Evolutionary conservation across 37 sponge, comb jelly and placozoan species (phyloP).

Genomic region (Geodia barretti): DNA sequence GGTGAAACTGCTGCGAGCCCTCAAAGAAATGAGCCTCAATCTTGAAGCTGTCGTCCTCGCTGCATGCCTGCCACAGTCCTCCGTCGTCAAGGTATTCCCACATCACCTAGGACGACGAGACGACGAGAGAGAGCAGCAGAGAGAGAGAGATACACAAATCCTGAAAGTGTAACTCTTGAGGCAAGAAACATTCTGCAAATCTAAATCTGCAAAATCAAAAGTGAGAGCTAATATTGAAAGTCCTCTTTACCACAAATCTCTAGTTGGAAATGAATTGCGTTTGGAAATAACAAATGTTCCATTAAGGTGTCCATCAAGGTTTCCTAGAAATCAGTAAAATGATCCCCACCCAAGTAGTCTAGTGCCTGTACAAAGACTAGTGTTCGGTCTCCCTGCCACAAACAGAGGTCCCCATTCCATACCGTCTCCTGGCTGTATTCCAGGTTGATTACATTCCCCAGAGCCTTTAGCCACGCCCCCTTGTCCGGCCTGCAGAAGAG

Average conservation of each 20-base stretch:
- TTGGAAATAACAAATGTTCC: no score
- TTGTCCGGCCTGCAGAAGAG: constrained; percentile 10
- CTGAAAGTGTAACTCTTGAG: background rate
- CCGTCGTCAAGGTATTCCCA: constrained; percentile 77
- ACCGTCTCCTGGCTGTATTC: constrained; percentile 47
- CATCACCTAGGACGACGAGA: constrained; percentile 47
- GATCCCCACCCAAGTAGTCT: no score
- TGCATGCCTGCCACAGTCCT: constrained; percentile 70
- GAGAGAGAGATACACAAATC: background rate
- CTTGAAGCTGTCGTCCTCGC: constrained; percentile 30
- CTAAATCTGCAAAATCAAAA: no score
- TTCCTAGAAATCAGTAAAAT: no score
- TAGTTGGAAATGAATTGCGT: no score
- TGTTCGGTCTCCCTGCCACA: no score
- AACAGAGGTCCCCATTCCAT: no score
- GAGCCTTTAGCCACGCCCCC: constrained; percentile 24
- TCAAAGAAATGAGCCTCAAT: constrained; percentile 62
- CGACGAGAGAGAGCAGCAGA: background rate
- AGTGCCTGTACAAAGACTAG: no score
- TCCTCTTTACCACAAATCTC: no score
- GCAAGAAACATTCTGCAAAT: background rate
- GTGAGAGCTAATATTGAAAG: no score
- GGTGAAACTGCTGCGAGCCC: constrained; percentile 23
- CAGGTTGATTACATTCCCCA: constrained; percentile 14
- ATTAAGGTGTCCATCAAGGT: no score